Evolutionary conservation across 2,113 vertebrate species (phyloP).

Genomic region (Miniopterus natalensis): DNA sequence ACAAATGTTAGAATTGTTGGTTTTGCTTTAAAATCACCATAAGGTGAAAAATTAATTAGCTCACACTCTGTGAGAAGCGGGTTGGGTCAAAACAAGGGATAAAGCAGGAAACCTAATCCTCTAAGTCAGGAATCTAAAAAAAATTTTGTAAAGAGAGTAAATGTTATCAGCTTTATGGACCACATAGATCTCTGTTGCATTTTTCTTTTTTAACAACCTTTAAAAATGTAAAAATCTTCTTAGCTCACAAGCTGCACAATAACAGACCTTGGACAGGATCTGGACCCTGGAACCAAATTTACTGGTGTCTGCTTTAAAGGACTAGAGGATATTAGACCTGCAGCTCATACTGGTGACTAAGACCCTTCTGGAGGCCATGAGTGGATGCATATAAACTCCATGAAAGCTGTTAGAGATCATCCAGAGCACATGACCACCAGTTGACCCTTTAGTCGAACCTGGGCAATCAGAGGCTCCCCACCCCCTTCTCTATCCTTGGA

Average conservation of each 20-base stretch:
- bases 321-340: neutral
- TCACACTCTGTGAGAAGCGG: neutral
- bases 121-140: neutral
- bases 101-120: neutral
- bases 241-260: neutral
- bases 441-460: neutral
- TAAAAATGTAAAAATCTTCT: slow-evolving; percentile 4
- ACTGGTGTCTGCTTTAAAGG: neutral
- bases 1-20: neutral
- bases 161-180: neutral
- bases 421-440: neutral
- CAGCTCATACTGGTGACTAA: neutral
- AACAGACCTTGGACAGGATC: neutral
- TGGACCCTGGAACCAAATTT: neutral
- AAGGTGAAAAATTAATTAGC: neutral
- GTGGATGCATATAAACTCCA: neutral
- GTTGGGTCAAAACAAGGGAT: neutral
- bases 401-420: neutral
- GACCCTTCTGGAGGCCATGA: too few relatives aligned
- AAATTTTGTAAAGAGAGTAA: neutral
- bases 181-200: neutral
- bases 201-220: neutral
- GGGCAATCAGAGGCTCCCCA: neutral
- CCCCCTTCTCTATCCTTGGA: neutral
- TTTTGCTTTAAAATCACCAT: neutral